A percentile compares a stretch with the other conserved stretches of the same genome.
phyloP scores from a whole-genome alignment of 2,797 vertebrate species.

The Rhynchotus rufescens region DNA sequence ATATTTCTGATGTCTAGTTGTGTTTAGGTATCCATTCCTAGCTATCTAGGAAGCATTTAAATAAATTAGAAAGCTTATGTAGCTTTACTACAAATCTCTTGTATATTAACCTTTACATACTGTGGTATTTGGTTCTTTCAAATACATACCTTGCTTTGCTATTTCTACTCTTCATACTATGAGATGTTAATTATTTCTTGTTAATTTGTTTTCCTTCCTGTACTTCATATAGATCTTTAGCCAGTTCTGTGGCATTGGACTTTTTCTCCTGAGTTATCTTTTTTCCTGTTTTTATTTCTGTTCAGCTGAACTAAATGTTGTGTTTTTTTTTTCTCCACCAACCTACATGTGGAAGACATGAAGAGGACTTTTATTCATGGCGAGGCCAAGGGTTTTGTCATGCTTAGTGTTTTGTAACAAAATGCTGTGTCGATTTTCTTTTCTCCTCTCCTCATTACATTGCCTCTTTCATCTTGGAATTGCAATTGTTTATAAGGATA shows the following conservation, averaged over 20 bases:
- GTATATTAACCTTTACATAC: neutral
- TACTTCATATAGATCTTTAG: neutral
- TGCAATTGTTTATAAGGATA: neutral
- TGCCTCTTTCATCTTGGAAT: neutral
- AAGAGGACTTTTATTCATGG: neutral
- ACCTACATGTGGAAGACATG: neutral
- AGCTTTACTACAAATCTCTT: neutral
- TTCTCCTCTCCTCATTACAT: neutral
- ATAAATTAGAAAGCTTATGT: neutral
- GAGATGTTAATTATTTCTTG: neutral
- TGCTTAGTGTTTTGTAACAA: neutral
- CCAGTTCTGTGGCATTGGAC: neutral
- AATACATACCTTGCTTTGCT: neutral
- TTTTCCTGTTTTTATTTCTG: neutral
- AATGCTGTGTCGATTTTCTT: neutral
- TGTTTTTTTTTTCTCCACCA: neutral
- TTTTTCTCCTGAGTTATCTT: neutral
- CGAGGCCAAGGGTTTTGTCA: neutral
- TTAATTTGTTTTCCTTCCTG: neutral
- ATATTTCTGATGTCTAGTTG: neutral
- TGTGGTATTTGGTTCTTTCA: neutral
- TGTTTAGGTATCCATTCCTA: neutral
- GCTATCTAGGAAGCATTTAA: neutral
- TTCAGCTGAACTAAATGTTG: neutral
- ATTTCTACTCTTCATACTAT: neutral